Base-by-base conservation (phyloP, 2,113 vertebrate species). In the Lepus europaeus region DNA sequence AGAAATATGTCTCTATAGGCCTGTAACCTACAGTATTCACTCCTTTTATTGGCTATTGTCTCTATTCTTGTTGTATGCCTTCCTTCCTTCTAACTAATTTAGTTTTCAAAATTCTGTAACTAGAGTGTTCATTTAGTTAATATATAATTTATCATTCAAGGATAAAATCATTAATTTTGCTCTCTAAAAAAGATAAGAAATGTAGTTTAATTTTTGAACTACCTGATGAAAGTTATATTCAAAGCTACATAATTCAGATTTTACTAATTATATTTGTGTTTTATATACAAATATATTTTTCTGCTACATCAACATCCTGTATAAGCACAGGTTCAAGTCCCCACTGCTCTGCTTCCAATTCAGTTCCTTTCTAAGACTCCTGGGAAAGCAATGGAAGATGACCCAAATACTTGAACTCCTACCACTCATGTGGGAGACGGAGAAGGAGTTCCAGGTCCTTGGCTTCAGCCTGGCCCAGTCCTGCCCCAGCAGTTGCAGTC, bases 91-190 rank as follows among this genome's bases (percentile, higher is more conserved):
- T 91, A 64, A 95, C 17, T 36, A 12, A 72, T 45, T 64, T 78
- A 53, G 39, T 36, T 78, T 91, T 76, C 77, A 87, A 39, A 31
- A 29, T 64, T 94, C 73, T 78, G 4, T 66, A 78, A 81, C 51
- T 76, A 89, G 76, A 20, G 14, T 64, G 8, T 74, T 83, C 39
- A 80, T 25, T 83, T 20, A 79, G 36, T 27, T 83, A 59, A 87
- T 72, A 16, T 14, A 9, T 63, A 61, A 8, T 36, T 64, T 86
- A 69, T 64, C 23, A 87, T 82, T 59, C 64, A 45, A 96, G n/a
- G 63, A 74, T 82, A 77, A 63, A 79, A 92, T 69, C 56, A 96
- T 36, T 96, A 36, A 76, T 61, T 86, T 97, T 82, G n/a, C 6
- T 93, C 73, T 86, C 31, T 68, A 73, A 94, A 93, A 87, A 33